Evolutionary conservation across 2,113 vertebrate species (phyloP), one percentile per base, ranked within the genome.

Genomic region (Pogona vitticeps): DNA sequence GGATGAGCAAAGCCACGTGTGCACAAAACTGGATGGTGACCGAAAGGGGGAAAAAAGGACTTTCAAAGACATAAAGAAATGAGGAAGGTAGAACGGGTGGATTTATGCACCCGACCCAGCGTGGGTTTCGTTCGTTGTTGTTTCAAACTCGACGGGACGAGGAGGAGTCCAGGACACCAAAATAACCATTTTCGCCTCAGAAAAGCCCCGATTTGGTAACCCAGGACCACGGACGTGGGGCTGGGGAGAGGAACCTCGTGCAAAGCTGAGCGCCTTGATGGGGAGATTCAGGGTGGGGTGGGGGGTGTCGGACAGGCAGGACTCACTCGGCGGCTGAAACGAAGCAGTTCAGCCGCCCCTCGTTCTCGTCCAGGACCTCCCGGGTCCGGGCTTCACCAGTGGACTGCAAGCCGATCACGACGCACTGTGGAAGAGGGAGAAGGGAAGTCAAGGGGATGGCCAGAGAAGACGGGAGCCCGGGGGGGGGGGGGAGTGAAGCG

Each of bases 351-450:
- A 99, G 97, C 17, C 96, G 98, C 0, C 98, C 98, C 0, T 99
- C 98, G 0, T 98, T 99, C 94, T 99, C 98, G 0, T 98, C 99
- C 88, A 99, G 95, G 77, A 99, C 98, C 81, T 99, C 99, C 76
- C 98, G 96, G 76, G 99, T 99, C 46, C 99, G 97, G 0, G 98
- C 98, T 94, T 99, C 99, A 0, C 98, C 98, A 0, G 98, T 99
- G 56, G 99, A 99, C 97, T 99, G 99, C 87, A 99, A 96, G 18
- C 98, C 99, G 0, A 99, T 98, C 78, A 99, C 98, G 0, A 99
- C 96, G 20, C 98, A 99, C 98, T 99, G 94, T 0, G 0, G 90
- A 82, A 67, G 70, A 2, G 12, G 21, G 52, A 7, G 4, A 52
- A 17, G 18, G 15, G 38, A 75, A 42, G 26, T 15, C 1, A 42